Evolutionary conservation across 2,888 invertebrate species (phyloP), one percentile per base, ranked within the genome.

Genomic region (Phrixothrix hirtus): DNA sequence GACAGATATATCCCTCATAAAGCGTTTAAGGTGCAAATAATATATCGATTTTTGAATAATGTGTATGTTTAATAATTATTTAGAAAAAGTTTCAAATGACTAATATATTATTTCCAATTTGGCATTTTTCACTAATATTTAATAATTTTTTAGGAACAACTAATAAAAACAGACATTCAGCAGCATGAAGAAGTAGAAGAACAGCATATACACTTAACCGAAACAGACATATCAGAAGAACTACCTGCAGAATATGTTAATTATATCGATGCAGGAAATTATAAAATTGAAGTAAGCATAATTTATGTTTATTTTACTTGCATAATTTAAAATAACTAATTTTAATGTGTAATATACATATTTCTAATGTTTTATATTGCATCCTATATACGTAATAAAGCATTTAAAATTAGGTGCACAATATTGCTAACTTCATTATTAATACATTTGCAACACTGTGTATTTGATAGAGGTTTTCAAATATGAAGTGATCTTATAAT

Each of bases 181-280:
- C 4, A 21, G 7, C 3, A 21, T 21, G 7, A 21, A 21, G 6
- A 2, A 2, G 7, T 2, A 7, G 7, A 11, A 2, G 6, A 31
- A 31, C 10, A 15, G 25, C 34, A 50, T 32, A 25, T 2, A 1
- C 69, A 71, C 38, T 62, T 62, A 39, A 64, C 71, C 11, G 63
- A 65, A 27, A 65, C 62, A 44, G 69, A 70, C 12, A 68, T 72
- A 21, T 62, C 66, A 47, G 69, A 69, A 30, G 62, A 61, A 41
- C 52, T 70, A 29, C 64, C 68, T 15, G 55, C 66, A 27, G 72
- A 73, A 58, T 57, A 61, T 39, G 63, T 64, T 16, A 59, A 58
- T 26, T 66, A 66, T 44, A 51, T 53, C 6, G 62, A 62, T 15
- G 60, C 58, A 49, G 60, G 55, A 29, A 57, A 13, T 1, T 55